A percentile compares a stretch with the other conserved stretches of the same genome.
Evolutionary conservation across 2,888 invertebrate species (phyloP).

Genomic region (Cheilosia soror): DNA sequence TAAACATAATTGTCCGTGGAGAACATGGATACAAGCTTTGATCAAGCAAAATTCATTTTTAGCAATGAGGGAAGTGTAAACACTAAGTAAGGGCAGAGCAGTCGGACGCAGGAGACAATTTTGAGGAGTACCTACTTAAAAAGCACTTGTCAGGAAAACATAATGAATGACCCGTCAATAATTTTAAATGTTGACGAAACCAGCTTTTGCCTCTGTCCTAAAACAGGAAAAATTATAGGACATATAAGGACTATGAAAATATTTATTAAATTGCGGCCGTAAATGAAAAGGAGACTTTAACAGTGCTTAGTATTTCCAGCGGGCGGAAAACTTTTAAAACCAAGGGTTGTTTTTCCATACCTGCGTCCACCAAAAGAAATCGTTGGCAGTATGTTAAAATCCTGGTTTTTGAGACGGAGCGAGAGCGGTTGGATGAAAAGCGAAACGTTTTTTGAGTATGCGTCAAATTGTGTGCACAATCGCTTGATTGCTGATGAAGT

Average conservation of each 20-base stretch:
- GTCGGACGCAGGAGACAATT: conserved; percentile 33
- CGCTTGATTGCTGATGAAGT: conserved; percentile 13
- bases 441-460: conserved; percentile 42
- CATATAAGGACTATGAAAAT: conserved; percentile 58
- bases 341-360: conserved; percentile 62
- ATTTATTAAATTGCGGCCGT: conserved; percentile 39
- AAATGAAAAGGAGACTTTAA: conserved; percentile 55
- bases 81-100: conserved; percentile 44
- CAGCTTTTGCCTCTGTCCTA: conserved; percentile 37
- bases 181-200: conserved; percentile 41
- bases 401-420: conserved; percentile 42
- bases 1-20: conserved; percentile 16
- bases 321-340: conserved; percentile 42
- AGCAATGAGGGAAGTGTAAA: conserved; percentile 42
- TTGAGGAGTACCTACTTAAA: conserved; percentile 51
- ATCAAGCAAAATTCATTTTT: conserved; percentile 38
- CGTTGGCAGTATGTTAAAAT: conserved; percentile 23
- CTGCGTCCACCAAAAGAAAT: conserved; percentile 47
- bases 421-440: too few species aligned
- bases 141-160: conserved; percentile 37
- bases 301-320: conserved; percentile 52
- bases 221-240: conserved; percentile 55
- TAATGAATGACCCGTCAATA: conserved; percentile 26
- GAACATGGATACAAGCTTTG: conserved; percentile 38
- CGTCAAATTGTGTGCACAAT: conserved; percentile 33